Base-by-base conservation (phyloP, 2,113 vertebrate genomes). In the Pitta sordida region DNA sequence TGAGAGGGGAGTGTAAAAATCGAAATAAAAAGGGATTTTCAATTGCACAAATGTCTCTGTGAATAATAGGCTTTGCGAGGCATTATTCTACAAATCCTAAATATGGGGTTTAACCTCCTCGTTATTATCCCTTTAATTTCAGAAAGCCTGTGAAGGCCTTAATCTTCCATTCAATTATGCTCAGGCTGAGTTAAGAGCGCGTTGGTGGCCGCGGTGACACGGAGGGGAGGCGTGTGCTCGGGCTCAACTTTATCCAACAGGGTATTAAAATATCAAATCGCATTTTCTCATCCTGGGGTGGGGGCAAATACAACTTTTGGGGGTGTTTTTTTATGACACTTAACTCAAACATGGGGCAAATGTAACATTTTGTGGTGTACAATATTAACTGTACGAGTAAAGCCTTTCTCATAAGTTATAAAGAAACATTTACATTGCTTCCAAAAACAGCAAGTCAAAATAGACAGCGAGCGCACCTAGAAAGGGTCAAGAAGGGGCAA, bases 181-280 rank as follows among this genome's bases (percentile, higher is more conserved):
- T 3, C 37, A 2, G 63, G 78, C 80, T 2, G 37, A 49, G 44
- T 53, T n/a, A 6, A 30, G 27, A 49, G 68, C 39, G 1, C 0
- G 5, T 3, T 2, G 59, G 74, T 2, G 21, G 62, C 62, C 2
- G 7, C 1, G 11, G 48, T 20, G 89, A 15, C 83, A 10, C 2
- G 2, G 34, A 16, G 58, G 53, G 46, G 21, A 0, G 3, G 22
- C 20, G 2, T 1, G 1, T 3, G 53, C 83, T 34, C 22, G 0
- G 39, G 7, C 7, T 3, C 2, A 24, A 23, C 55, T 30, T 18
- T 5, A 3, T 22, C 60, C 3, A 7, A 23, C 10, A 4, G 6
- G 44, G 3, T 3, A 4, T 13, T 36, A 21, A 36, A 11, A 13
- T 2, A 4, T 8, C 11, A 1, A 1, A 3, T 4, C 3, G 0